These are phyloP conservation scores for Eutolmus rufibarbis DNA, from an alignment of 2,888 invertebrate species.

Conservation along the genomic window DNA sequence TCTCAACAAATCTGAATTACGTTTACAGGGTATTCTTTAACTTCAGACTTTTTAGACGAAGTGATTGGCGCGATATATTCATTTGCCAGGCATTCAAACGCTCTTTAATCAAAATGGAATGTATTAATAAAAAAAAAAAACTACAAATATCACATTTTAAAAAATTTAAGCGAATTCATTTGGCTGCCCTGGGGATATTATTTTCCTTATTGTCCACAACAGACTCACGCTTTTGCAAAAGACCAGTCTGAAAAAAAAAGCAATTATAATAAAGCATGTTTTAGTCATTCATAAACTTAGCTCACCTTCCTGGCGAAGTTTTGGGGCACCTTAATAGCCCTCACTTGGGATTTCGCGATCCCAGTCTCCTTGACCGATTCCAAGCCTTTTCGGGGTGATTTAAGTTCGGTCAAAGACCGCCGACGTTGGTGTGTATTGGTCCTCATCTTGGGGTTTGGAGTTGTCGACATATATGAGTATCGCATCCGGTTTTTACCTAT, in stretches of 20 bases:
- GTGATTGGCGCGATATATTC: too few relatives aligned
- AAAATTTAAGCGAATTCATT: background rate
- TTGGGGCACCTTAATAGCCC: background rate
- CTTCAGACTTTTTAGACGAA: too few relatives aligned
- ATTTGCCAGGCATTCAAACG: background rate
- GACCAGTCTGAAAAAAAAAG: background rate
- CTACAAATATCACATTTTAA: background rate
- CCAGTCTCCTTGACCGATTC: background rate
- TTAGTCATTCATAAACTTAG: background rate
- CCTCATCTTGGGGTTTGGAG: slow-evolving; percentile 46
- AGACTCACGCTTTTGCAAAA: background rate
- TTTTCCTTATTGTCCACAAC: background rate
- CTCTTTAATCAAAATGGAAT: background rate
- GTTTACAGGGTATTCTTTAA: too few relatives aligned
- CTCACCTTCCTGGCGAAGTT: background rate
- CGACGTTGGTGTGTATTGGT: background rate
- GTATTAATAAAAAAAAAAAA: background rate
- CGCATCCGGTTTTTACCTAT: background rate
- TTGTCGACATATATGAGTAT: slow-evolving; percentile 38
- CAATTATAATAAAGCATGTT: background rate
- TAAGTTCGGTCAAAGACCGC: slow-evolving; percentile 25
- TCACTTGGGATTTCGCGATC: background rate
- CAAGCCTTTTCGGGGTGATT: slow-evolving; percentile 19
- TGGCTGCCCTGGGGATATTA: background rate
- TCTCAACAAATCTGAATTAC: too few relatives aligned